phyloP scores from a whole-genome alignment of 2,113 vertebrate genomes.

The Antigone vipio region DNA sequence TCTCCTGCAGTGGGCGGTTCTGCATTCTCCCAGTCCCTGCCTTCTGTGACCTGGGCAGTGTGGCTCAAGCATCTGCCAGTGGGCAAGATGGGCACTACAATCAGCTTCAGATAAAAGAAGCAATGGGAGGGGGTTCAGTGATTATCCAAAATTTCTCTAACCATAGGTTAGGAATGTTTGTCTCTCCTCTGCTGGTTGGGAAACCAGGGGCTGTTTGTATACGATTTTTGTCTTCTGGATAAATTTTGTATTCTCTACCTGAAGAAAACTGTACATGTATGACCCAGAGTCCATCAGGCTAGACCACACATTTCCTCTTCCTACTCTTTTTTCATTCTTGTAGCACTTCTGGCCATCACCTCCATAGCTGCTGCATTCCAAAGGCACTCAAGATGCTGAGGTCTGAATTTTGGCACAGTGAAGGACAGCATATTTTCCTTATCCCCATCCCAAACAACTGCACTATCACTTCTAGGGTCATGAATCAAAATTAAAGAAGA shows the following conservation, averaged over 20 bases:
- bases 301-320: neutral
- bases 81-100: neutral
- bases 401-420: neutral
- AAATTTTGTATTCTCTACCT: neutral
- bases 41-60: no score
- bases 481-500: neutral
- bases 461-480: no score
- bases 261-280: neutral
- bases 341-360: neutral
- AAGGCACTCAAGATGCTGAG: neutral
- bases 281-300: neutral
- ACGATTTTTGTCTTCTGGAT: neutral
- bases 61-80: no score
- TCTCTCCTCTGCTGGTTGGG: neutral
- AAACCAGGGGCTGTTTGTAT: neutral
- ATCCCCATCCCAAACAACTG: neutral
- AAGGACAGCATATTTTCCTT: neutral
- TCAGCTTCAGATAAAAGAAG: neutral
- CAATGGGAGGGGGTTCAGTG: neutral
- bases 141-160: neutral
- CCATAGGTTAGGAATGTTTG: neutral
- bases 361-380: neutral
- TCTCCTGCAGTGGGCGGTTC: no score
- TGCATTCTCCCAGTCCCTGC: no score
- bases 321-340: neutral